These are phyloP conservation scores for Papilio xuthus DNA, from an alignment of 1,140 invertebrate genomes.

Conservation along the genomic window DNA sequence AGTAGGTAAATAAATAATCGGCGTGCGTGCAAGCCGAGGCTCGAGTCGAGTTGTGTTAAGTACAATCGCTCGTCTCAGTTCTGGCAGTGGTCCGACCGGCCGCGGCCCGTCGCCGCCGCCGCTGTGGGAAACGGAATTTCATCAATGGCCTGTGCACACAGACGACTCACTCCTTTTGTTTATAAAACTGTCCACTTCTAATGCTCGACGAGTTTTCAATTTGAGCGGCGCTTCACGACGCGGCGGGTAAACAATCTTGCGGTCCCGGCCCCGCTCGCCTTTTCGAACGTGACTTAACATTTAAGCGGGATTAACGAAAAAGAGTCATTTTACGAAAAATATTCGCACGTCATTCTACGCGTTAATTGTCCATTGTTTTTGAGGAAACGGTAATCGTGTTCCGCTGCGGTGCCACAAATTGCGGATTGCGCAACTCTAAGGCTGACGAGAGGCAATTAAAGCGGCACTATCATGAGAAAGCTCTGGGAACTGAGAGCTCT, in stretches of 20 bases:
- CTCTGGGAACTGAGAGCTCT: slow-evolving; percentile 49
- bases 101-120: slow-evolving; percentile 44
- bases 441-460: slow-evolving; percentile 59
- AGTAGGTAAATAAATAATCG: slow-evolving; percentile 31
- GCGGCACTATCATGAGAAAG: slow-evolving; percentile 52
- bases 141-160: slow-evolving; percentile 75
- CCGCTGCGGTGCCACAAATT: slow-evolving; percentile 54
- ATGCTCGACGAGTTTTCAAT: slow-evolving; percentile 62
- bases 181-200: slow-evolving; percentile 80
- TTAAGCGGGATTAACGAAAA: slow-evolving; percentile 36
- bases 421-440: slow-evolving; percentile 54
- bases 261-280: slow-evolving; percentile 33
- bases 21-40: slow-evolving; percentile 47
- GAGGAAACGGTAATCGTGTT: slow-evolving; percentile 58
- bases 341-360: slow-evolving; percentile 48
- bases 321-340: slow-evolving; percentile 36
- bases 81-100: slow-evolving; percentile 62
- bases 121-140: slow-evolving; percentile 76
- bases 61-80: slow-evolving; percentile 51
- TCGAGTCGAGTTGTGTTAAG: slow-evolving; percentile 47
- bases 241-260: slow-evolving; percentile 65
- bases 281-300: slow-evolving; percentile 36
- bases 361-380: slow-evolving; percentile 64
- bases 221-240: slow-evolving; percentile 56
- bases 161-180: slow-evolving; percentile 73